A percentile compares a stretch with the other conserved stretches of the same genome.
These are phyloP conservation scores for Hypercompe scribonia DNA, from an alignment of 2,888 invertebrate species.

Conservation along the genomic window DNA sequence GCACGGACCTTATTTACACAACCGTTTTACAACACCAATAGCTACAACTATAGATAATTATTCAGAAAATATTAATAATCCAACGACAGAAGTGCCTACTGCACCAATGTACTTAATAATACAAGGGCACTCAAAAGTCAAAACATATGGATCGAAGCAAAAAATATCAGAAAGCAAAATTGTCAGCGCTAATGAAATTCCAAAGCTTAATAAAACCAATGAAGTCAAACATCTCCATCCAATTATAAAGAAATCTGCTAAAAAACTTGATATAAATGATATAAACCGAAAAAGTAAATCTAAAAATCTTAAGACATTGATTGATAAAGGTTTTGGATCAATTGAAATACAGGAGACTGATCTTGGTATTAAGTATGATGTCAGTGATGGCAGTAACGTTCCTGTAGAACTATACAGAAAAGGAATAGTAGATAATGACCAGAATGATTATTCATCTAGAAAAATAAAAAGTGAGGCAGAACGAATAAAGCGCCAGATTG, in stretches of 20 bases:
- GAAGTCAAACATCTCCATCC: constrained; percentile 87
- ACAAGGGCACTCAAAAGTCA: constrained; percentile 94
- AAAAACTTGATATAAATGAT: constrained; percentile 65
- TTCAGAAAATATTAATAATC: constrained; percentile 55
- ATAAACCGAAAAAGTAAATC: constrained; percentile 66
- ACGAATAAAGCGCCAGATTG: constrained; percentile 73
- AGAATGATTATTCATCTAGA: constrained; percentile 65
- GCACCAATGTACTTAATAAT: constrained; percentile 92
- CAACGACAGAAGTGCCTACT: constrained; percentile 81
- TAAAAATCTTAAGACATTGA: constrained; percentile 73
- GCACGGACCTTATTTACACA: constrained; percentile 79
- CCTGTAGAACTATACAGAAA: constrained; percentile 87
- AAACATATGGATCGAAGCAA: constrained; percentile 91
- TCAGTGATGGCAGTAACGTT: constrained; percentile 83
- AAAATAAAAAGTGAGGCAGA: constrained; percentile 53
- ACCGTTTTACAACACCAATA: constrained; percentile 82
- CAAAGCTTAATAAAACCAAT: constrained; percentile 80
- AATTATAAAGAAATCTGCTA: constrained; percentile 68
- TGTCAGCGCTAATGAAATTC: constrained; percentile 81
- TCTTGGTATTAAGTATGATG: constrained; percentile 86
- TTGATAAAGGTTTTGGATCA: constrained; percentile 79
- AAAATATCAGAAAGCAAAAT: constrained; percentile 73
- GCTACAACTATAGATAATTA: constrained; percentile 74
- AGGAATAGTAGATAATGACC: constrained; percentile 87
- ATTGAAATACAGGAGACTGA: constrained; percentile 87